These are phyloP conservation scores for Danio choprae DNA, from an alignment of 2,797 vertebrate species.

Conservation along the genomic window DNA sequence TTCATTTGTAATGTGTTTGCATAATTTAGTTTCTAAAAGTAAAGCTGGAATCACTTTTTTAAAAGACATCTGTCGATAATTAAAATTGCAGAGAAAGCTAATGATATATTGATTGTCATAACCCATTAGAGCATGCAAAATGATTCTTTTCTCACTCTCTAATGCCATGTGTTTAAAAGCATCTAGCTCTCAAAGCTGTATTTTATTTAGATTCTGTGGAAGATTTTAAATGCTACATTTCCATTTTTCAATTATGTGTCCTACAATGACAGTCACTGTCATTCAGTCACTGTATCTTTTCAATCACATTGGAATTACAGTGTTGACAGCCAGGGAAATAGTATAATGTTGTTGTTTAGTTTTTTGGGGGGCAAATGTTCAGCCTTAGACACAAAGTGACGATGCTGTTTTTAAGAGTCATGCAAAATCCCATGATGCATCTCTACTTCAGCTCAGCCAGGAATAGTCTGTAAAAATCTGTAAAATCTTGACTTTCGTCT, in stretches of 20 bases:
- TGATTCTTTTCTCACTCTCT: slow-evolving; percentile 3
- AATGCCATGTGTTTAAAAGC: slow-evolving; percentile 44
- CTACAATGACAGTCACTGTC: neutral
- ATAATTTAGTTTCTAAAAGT: slow-evolving; percentile 19
- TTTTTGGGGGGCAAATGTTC: too few species aligned
- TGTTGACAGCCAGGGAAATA: neutral
- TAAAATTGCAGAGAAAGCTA: slow-evolving; percentile 32
- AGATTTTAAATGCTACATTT: slow-evolving; percentile 8
- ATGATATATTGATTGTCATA: slow-evolving; percentile 43
- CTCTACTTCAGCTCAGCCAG: slow-evolving; percentile 48
- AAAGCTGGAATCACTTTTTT: slow-evolving; percentile 12
- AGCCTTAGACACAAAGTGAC: neutral
- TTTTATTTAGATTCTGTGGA: slow-evolving; percentile 14
- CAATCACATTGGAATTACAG: slow-evolving; percentile 9
- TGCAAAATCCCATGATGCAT: slow-evolving; percentile 61
- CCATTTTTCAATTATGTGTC: neutral
- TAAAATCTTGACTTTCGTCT: slow-evolving; percentile 17
- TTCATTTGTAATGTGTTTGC: neutral
- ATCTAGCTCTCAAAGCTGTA: neutral
- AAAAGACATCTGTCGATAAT: slow-evolving; percentile 35
- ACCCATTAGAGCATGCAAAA: slow-evolving; percentile 37
- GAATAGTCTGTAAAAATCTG: slow-evolving; percentile 41
- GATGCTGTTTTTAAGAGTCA: slow-evolving; percentile 41
- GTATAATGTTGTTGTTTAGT: too few species aligned
- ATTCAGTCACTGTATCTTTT: neutral